Evolutionary conservation across 2,888 invertebrate species (phyloP).

Genomic region (Eucera pruinosa): DNA sequence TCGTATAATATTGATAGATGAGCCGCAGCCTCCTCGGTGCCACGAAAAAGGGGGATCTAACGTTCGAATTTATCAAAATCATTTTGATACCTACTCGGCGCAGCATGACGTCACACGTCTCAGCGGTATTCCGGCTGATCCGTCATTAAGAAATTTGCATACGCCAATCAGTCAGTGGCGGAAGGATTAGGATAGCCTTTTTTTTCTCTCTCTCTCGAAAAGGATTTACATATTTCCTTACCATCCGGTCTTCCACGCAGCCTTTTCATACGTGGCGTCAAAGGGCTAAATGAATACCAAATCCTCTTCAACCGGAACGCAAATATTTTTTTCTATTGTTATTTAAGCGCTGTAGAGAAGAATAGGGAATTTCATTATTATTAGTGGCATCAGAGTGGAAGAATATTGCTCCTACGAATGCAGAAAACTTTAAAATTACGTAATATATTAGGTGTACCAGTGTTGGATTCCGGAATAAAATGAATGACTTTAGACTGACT

Average conservation of each 20-base stretch:
- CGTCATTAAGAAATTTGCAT: constrained; percentile 82
- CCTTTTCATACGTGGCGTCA: constrained; percentile 8
- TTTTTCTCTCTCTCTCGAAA: constrained; percentile 29
- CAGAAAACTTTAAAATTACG: no score
- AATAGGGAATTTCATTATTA: no score
- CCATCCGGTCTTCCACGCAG: constrained; percentile 16
- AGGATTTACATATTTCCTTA: constrained; percentile 70
- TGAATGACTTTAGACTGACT: no score
- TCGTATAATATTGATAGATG: constrained; percentile 81
- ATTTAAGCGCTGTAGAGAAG: neutral
- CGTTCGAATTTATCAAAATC: constrained; percentile 80
- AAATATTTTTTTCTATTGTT: constrained; percentile 14
- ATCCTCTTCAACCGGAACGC: constrained; percentile 21
- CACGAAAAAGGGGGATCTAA: constrained; percentile 64
- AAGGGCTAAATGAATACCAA: constrained; percentile 34
- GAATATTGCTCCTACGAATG: no score
- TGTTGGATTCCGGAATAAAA: no score
- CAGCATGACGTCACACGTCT: constrained; percentile 80
- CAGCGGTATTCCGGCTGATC: constrained; percentile 73
- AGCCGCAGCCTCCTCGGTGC: constrained; percentile 67
- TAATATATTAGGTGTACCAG: no score
- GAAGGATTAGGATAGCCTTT: constrained; percentile 59
- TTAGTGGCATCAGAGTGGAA: no score
- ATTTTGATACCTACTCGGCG: constrained; percentile 73
- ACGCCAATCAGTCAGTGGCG: constrained; percentile 78